Conservation (phyloP, 2,888 invertebrate genomes). For the Argynnis bischoffii region DNA sequence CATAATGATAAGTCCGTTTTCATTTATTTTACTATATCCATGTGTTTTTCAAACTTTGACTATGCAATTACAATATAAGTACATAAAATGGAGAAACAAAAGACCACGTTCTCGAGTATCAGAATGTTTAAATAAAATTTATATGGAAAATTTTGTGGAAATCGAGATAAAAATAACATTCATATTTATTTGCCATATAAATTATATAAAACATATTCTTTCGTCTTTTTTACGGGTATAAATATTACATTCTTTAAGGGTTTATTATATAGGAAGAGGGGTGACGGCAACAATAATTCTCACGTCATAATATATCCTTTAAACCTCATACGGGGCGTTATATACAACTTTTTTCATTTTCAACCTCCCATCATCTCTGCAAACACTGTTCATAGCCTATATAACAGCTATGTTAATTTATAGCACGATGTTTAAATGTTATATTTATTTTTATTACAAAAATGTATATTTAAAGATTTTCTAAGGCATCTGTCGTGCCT, state of each 20-base stretch:
- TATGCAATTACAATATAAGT: too few species aligned
- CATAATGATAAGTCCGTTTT: too few species aligned
- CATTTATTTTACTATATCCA: too few species aligned
- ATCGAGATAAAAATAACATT: too few species aligned
- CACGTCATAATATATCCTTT: conserved; percentile 16
- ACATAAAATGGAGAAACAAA: too few species aligned
- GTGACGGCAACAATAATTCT: conserved; percentile 18
- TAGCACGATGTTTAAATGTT: background rate
- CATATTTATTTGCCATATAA: background rate
- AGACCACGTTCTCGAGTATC: too few species aligned
- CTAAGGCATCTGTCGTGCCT: background rate
- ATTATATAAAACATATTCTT: background rate
- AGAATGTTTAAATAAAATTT: background rate
- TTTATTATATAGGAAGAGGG: background rate
- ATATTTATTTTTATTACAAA: background rate
- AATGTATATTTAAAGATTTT: background rate
- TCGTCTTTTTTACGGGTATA: background rate
- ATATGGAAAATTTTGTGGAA: too few species aligned
- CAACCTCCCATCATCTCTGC: conserved; percentile 18
- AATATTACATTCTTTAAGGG: conserved; percentile 11
- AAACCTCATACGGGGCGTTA: conserved; percentile 1
- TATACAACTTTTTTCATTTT: conserved; percentile 17
- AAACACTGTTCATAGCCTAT: conserved; percentile 8
- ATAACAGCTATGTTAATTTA: conserved; percentile 2
- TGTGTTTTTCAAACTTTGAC: too few species aligned